Conservation (phyloP, 2,888 invertebrate genomes). For the Corythucha ciliata region DNA sequence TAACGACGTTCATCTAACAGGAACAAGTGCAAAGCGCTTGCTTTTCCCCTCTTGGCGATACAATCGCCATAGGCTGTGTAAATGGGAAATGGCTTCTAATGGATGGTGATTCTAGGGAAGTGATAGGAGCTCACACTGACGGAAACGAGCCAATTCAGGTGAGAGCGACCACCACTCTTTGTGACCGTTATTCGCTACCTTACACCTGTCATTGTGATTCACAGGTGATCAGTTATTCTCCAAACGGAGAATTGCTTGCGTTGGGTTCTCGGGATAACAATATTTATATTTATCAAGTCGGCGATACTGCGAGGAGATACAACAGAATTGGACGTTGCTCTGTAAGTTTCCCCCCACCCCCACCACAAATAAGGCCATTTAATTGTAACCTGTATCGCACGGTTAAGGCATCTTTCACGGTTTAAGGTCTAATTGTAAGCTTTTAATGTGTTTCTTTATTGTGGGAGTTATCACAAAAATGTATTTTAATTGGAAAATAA, state of each 20-base stretch:
- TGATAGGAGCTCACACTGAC: constrained; percentile 58
- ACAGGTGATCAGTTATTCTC: constrained; percentile 66
- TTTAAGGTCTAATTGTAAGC: too few species aligned
- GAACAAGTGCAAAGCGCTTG: constrained; percentile 74
- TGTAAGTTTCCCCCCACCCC: constrained; percentile 48
- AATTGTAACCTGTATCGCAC: neutral
- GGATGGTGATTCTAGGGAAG: constrained; percentile 66
- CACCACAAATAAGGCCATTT: neutral
- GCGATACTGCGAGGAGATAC: constrained; percentile 64
- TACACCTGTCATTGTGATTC: constrained; percentile 40
- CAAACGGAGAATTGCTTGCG: constrained; percentile 70
- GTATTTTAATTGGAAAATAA: too few species aligned
- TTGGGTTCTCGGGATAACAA: constrained; percentile 82
- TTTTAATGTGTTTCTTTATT: too few species aligned
- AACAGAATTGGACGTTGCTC: constrained; percentile 73
- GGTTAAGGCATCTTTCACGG: too few species aligned
- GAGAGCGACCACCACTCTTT: constrained; percentile 7
- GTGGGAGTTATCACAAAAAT: too few species aligned
- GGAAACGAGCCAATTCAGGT: constrained; percentile 52
- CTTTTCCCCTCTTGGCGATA: constrained; percentile 67
- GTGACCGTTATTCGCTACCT: neutral
- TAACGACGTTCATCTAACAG: constrained; percentile 43
- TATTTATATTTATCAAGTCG: constrained; percentile 80
- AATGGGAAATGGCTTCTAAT: constrained; percentile 75
- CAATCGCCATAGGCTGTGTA: constrained; percentile 67